Base-by-base conservation (phyloP, 2,113 vertebrate species). In the Miniopterus natalensis region DNA sequence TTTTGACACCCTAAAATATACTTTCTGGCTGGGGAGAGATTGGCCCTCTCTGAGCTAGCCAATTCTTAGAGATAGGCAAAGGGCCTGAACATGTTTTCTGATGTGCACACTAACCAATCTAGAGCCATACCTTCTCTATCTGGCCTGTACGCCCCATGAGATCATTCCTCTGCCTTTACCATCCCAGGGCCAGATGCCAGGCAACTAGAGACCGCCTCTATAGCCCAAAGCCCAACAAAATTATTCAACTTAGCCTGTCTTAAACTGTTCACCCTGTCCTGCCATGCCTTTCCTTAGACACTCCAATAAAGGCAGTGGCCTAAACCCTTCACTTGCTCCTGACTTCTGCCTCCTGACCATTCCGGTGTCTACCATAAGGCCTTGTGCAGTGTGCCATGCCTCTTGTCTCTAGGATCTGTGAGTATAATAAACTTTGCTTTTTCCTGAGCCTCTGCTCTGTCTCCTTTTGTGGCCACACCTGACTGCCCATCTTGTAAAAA, bases 381-480 rank as follows among this genome's bases (percentile, higher is more conserved):
- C 45, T 59, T 71, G 63, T 75, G 21, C n/a, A 51, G 42, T 61
- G 45, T 51, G 17, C 36, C n/a, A 45, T 63, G 73, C 13, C 13
- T 84, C 80, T 63, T 79, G 27, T 53, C 27, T 90, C 63, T 79
- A 53, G n/a, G 36, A 71, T 55, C 63, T 63, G 21, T 85, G 53
- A 79, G 31, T 21, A n/a, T 71, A 90, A 78, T 94, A 71, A 51
- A 77, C 36, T 87, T 65, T 65, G 31, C 17, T 74, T 92, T 90
- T 17, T 51, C 23, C 18, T 70, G 31, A 71, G 53, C 31, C 45
- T 84, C 7, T 59, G 13, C 25, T 84, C 57, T 85, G 71, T 78
- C 70, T 68, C 53, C n/a, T 84, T 71, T 83, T 45, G 10, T 25
- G 53, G 23, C 20, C 27, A 7, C 20, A 78, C 11, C 42, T 78